Evolutionary conservation across 2,888 invertebrate species (phyloP).

Genomic region (Pyrrhia umbra): DNA sequence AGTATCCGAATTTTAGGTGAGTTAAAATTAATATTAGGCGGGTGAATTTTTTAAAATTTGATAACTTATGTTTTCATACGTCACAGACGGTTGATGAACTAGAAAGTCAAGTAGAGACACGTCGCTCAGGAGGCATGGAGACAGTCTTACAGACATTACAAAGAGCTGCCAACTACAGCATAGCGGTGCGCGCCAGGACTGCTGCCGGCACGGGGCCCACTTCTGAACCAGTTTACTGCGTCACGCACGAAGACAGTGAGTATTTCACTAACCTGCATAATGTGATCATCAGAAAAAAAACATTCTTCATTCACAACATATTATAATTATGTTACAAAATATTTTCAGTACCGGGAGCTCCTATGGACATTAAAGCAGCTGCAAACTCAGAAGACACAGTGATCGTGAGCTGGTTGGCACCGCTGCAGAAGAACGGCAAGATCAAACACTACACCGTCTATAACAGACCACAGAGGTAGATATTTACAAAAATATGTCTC

Average conservation of each 20-base stretch:
- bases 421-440: conserved; percentile 94
- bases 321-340: not conserved
- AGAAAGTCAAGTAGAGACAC: conserved; percentile 90
- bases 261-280: not conserved
- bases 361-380: conserved; percentile 95
- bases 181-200: conserved; percentile 95
- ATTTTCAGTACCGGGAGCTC: conserved; percentile 94
- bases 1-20: too few relatives aligned
- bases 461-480: conserved; percentile 90
- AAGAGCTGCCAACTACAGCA: conserved; percentile 96
- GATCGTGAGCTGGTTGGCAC: conserved; percentile 96
- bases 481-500: not conserved
- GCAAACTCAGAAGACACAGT: conserved; percentile 95
- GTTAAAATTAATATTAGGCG: too few relatives aligned
- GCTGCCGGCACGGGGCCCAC: conserved; percentile 95
- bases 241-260: conserved; percentile 95
- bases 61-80: not conserved
- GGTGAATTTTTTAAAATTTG: not conserved
- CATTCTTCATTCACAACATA: not conserved
- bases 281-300: too few relatives aligned
- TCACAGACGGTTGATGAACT: conserved; percentile 73
- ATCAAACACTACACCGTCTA: conserved; percentile 96
- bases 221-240: conserved; percentile 93
- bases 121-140: conserved; percentile 93
- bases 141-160: conserved; percentile 93